These are phyloP conservation scores for Leuciscus idus DNA, from an alignment of 2,113 vertebrate species.

Conservation along the genomic window DNA sequence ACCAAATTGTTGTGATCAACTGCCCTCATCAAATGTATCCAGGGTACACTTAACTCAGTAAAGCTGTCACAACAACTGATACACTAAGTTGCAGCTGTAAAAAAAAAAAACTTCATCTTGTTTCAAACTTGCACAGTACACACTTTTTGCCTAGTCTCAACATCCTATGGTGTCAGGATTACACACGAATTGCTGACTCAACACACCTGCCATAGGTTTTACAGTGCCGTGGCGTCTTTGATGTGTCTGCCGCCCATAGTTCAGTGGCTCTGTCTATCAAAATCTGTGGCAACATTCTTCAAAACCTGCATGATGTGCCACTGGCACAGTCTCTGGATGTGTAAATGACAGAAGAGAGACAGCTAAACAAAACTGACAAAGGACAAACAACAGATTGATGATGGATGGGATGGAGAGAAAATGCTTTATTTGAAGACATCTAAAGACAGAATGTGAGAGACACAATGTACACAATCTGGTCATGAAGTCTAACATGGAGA, in stretches of 20 bases:
- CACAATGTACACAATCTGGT: slow-evolving; percentile 9
- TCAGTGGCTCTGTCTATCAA: slow-evolving; percentile 36
- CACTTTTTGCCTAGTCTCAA: not conserved
- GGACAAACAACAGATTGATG: slow-evolving; percentile 66
- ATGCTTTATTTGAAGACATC: slow-evolving; percentile 68
- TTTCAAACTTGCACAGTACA: slow-evolving; percentile 35
- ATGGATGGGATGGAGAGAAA: slow-evolving; percentile 56
- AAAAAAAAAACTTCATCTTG: not conserved
- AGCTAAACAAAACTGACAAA: slow-evolving; percentile 55
- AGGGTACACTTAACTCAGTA: not conserved
- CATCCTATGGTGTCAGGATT: slow-evolving; percentile 19
- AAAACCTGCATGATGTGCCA: slow-evolving; percentile 16
- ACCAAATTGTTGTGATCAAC: not conserved
- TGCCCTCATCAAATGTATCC: not conserved
- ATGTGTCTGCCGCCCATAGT: not conserved
- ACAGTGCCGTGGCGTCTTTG: not conserved
- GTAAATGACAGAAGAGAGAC: slow-evolving; percentile 12
- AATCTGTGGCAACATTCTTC: slow-evolving; percentile 19
- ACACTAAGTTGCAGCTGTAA: not conserved
- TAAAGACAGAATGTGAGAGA: slow-evolving; percentile 30
- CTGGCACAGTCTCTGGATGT: not conserved
- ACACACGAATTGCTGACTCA: slow-evolving; percentile 15
- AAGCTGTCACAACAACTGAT: not conserved
- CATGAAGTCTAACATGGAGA: slow-evolving; percentile 38
- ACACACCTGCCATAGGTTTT: slow-evolving; percentile 16